Evolutionary conservation across 2,113 vertebrate genomes (phyloP).

Genomic region (Oryzias javanicus): DNA sequence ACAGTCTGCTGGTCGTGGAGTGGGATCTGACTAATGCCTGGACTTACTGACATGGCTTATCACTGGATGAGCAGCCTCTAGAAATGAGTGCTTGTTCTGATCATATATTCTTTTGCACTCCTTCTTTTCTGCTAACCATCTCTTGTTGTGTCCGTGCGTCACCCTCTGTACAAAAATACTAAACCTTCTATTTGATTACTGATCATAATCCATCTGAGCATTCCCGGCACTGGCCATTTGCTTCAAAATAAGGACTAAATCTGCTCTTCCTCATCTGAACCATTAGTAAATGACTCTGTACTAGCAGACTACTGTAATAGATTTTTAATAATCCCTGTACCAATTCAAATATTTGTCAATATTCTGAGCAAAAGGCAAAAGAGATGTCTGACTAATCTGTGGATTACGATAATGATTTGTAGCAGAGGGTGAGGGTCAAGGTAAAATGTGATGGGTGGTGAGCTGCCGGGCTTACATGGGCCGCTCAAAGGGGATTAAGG

Average conservation of each 20-base stretch:
- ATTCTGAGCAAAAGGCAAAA: constrained; percentile 25
- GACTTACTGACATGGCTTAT: constrained; percentile 39
- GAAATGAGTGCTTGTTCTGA: constrained; percentile 20
- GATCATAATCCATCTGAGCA: constrained; percentile 42
- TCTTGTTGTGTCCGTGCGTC: neutral
- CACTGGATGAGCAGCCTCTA: constrained; percentile 39
- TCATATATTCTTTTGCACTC: constrained; percentile 17
- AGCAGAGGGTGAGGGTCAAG: constrained; percentile 68
- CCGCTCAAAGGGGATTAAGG: constrained; percentile 72
- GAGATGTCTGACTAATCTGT: constrained; percentile 68
- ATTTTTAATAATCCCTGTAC: constrained; percentile 60
- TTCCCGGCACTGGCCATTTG: constrained; percentile 11
- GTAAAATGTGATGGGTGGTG: constrained; percentile 70
- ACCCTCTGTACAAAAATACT: neutral
- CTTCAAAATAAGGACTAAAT: constrained; percentile 12
- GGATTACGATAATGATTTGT: constrained; percentile 72
- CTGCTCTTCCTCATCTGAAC: constrained; percentile 18
- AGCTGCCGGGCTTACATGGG: constrained; percentile 60
- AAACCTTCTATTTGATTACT: constrained; percentile 21
- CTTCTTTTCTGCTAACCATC: neutral
- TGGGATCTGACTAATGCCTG: constrained; percentile 45
- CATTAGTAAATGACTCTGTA: constrained; percentile 64
- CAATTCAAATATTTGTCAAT: constrained; percentile 53
- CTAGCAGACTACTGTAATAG: constrained; percentile 24
- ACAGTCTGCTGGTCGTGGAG: constrained; percentile 40